Percentiles rank a stretch among this genome's conserved stretches.
Conservation (phyloP, 2,888 invertebrate species). For the Cephalotes varians region DNA sequence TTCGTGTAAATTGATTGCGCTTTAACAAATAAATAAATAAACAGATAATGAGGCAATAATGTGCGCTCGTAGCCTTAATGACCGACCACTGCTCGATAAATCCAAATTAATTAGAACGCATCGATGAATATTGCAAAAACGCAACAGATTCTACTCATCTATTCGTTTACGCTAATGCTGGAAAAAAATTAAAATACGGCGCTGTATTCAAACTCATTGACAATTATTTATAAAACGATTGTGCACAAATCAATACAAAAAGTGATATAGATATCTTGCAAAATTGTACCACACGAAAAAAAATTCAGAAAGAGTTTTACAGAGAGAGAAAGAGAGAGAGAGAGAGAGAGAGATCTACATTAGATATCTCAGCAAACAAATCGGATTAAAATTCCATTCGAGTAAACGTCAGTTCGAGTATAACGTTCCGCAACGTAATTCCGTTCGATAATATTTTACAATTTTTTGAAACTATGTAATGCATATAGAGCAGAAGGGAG, state of each 20-base stretch:
- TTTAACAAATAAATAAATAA: conserved; percentile 29
- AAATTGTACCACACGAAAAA: neutral
- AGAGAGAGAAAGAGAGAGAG: neutral
- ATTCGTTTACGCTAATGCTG: neutral
- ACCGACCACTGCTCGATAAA: conserved; percentile 14
- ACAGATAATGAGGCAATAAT: conserved; percentile 22
- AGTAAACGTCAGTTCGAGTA: no score
- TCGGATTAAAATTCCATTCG: conserved; percentile 16
- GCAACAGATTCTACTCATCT: neutral
- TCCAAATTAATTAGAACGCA: conserved; percentile 2
- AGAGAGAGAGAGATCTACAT: conserved; percentile 14
- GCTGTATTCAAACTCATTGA: neutral
- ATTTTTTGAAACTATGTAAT: neutral
- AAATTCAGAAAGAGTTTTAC: neutral
- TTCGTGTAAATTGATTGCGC: conserved; percentile 3
- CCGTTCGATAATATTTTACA: neutral
- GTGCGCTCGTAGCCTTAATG: conserved; percentile 4
- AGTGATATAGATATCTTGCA: neutral
- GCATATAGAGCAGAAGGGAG: neutral
- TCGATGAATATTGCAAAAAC: conserved; percentile 18
- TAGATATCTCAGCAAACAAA: conserved; percentile 10
- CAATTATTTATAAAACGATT: conserved; percentile 6
- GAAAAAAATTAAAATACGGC: conserved; percentile 8
- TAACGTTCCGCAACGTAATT: neutral
- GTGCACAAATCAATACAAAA: neutral